Evolutionary conservation across 2,797 vertebrate genomes (phyloP).

Genomic region (Paedocypris micromegethes): DNA sequence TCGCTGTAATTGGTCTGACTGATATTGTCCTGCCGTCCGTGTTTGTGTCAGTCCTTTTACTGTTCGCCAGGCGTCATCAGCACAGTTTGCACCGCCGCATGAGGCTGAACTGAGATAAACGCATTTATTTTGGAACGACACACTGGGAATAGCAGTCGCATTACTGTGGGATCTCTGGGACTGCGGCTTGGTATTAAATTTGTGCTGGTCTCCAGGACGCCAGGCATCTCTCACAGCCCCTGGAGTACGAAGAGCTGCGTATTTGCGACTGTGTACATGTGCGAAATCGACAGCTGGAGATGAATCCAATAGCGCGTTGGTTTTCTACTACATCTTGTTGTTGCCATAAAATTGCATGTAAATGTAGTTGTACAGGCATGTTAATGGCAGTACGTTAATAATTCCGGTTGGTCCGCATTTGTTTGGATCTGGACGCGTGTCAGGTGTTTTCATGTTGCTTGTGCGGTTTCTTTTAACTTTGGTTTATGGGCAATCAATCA

Average conservation of each 20-base stretch:
- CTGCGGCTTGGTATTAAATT: conserved; percentile 63
- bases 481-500: conserved; percentile 55
- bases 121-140: conserved; percentile 49
- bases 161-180: conserved; percentile 68
- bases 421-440: background rate
- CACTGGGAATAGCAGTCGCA: conserved; percentile 68
- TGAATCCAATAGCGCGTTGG: conserved; percentile 61
- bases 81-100: conserved; percentile 32
- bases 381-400: too few species aligned
- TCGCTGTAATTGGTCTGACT: conserved; percentile 1
- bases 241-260: conserved; percentile 4
- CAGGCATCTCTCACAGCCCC: conserved; percentile 60
- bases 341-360: too few species aligned
- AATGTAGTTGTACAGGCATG: too few species aligned
- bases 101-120: conserved; percentile 41
- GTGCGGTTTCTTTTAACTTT: conserved; percentile 11
- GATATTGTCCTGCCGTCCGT: conserved; percentile 31
- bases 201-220: conserved; percentile 57
- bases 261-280: conserved; percentile 29
- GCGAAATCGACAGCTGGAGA: conserved; percentile 35
- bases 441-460: conserved; percentile 2
- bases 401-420: background rate
- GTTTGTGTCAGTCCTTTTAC: conserved; percentile 26
- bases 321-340: too few species aligned
- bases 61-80: conserved; percentile 39